Evolutionary conservation across 2,888 invertebrate genomes (phyloP), one percentile per base, ranked within the genome.

Genomic region (Priocnemis perturbator): DNA sequence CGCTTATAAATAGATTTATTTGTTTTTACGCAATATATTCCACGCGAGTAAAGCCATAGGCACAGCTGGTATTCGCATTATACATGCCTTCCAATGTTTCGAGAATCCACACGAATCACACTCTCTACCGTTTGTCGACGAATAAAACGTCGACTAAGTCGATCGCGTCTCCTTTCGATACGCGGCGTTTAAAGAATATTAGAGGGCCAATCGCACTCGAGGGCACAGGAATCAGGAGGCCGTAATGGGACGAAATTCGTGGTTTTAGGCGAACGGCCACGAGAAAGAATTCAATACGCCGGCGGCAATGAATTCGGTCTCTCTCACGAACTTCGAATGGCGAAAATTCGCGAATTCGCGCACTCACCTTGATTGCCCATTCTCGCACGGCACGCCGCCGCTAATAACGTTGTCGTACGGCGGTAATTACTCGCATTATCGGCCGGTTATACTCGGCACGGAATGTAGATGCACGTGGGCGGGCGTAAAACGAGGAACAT

Each of bases 371-470:
- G n/a, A 15, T 61, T 19, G 30, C 15, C 47, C 45, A n/a, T n/a
- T 55, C 44, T 47, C 44, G 19, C 3, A 55, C n/a, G n/a, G n/a
- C n/a, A n/a, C n/a, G n/a, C n/a, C n/a, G n/a, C n/a, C 65, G 71
- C 81, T 80, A 81, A 81, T 80, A 81, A 81, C 69, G 71, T 58
- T 74, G 69, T 59, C 68, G 76, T 77, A 65, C 62, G 73, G 73
- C 76, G 74, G 78, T 81, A 83, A 84, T 84, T 84, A 82, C 79
- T 74, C 69, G 79, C 69, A 81, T 82, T 84, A 83, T 84, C 79
- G 69, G 67, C 66, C 72, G 69, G 66, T 47, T 62, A 71, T 71
- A 64, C 64, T 55, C 60, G 68, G 74, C 69, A 70, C 68, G 71
- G 70, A 82, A 73, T 74, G 74, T 65, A 62, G 60, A 62, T 64